phyloP scores from a whole-genome alignment of 2,113 vertebrate species.

The Thermophis baileyi region DNA sequence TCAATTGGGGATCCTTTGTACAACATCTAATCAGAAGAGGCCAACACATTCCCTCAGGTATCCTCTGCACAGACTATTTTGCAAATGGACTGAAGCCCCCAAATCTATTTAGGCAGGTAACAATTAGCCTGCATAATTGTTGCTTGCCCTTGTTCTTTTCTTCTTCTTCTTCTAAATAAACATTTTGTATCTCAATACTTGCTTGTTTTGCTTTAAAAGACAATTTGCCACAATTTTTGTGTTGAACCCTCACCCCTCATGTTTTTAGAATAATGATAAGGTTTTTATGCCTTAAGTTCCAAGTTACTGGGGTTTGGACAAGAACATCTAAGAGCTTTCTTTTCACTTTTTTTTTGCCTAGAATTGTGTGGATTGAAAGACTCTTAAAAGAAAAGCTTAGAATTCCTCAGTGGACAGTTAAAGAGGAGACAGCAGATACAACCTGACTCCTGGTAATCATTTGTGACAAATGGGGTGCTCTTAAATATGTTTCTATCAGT shows the following conservation, averaged over 20 bases:
- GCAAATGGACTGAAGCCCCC: not conserved
- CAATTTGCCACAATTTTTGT: not conserved
- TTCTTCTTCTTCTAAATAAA: not conserved
- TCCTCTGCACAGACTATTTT: not conserved
- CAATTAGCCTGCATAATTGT: not conserved
- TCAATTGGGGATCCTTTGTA: not conserved
- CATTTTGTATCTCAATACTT: not conserved
- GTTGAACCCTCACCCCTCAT: not conserved
- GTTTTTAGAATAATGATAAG: not conserved
- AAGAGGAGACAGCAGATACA: not conserved
- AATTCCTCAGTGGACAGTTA: not conserved
- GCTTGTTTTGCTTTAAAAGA: not conserved
- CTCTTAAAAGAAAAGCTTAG: not conserved
- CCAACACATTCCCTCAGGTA: not conserved
- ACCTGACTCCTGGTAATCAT: not conserved
- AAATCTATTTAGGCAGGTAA: not conserved
- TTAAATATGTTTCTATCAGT: not conserved
- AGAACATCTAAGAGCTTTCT: not conserved
- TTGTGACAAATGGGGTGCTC: not conserved
- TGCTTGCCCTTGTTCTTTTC: not conserved
- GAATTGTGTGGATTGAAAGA: not conserved
- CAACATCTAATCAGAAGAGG: not conserved
- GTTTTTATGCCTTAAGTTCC: not conserved
- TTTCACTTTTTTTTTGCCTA: not conserved
- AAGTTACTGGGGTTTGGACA: not conserved